Base-by-base conservation (phyloP, 2,888 invertebrate species). In the Agriotes lineatus region DNA sequence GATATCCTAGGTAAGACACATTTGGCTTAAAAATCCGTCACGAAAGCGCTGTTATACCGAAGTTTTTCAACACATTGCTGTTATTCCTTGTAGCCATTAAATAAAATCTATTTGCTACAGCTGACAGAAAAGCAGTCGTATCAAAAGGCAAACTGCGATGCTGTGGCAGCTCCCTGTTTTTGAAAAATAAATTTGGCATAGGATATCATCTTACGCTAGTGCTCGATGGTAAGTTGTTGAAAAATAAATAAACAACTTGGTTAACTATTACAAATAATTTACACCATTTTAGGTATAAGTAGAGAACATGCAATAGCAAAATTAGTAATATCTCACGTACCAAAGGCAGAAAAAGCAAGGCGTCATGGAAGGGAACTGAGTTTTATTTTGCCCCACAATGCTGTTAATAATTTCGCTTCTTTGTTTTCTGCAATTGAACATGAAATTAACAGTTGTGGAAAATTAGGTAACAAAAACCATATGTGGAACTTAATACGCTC, bases 131-230 rank as follows among this genome's bases (percentile, higher is more conserved):
- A 82, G 95, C 95, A 0, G 93, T 96, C 12, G 92, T 96, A 59
- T 93, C 93, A 71, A 91, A 92, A 82, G 95, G 95, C 12, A 88
- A 89, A 79, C 87, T 96, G 52, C 87, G 93, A 18, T 95, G 95
- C 80, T 93, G 93, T 74, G 95, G 96, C 1, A 93, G 94, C 5
- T 95, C 95, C 0, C 81, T 96, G 50, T 95, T 95, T 81, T 86
- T 96, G 74, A 95, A 96, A 83, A 95, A 93, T 80, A 93, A 93
- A 81, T 96, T 95, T 79, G 95, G 95, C 2, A 92, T 95, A 67
- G 95, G 95, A 33, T 96, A 96, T 81, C 95, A 95, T 83, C 86
- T 96, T 57, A 95, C 94, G 79, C 80, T 93, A 64, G 92, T 92
- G 0, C 82, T 92, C 12, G 91, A 92, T 74, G 90, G 81, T 72